phyloP scores from a whole-genome alignment of 2,888 invertebrate species.

The Euplagia quadripunctaria region DNA sequence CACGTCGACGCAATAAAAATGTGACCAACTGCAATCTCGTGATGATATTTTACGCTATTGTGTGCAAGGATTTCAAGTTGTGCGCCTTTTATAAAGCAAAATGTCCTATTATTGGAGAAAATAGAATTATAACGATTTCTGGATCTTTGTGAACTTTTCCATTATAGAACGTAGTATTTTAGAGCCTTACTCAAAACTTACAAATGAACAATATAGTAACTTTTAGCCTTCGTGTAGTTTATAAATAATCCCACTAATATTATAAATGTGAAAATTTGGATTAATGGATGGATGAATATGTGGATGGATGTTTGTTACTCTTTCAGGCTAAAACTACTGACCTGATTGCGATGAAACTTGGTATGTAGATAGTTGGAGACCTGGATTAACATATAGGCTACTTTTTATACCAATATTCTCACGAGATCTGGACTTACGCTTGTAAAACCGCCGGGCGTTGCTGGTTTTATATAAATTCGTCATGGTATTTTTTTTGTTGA shows the following conservation, averaged over 20 bases:
- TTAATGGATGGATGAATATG: no score
- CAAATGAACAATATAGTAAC: not conserved
- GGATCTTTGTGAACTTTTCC: not conserved
- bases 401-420: no score
- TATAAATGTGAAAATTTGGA: no score
- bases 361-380: no score
- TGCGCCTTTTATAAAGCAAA: not conserved
- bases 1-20: not conserved
- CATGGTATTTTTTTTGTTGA: not conserved
- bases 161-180: not conserved
- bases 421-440: no score
- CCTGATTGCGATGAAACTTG: no score
- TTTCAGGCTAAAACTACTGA: no score
- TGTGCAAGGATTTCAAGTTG: not conserved
- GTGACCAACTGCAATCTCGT: not conserved
- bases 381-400: no score
- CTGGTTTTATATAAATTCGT: not conserved
- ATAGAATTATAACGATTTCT: not conserved
- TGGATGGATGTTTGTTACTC: no score
- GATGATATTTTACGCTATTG: not conserved
- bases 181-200: not conserved
- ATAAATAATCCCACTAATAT: no score
- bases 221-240: not conserved
- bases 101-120: not conserved
- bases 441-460: no score